These are phyloP conservation scores for Tapirus terrestris DNA, from an alignment of 2,113 vertebrate species.

Conservation along the genomic window DNA sequence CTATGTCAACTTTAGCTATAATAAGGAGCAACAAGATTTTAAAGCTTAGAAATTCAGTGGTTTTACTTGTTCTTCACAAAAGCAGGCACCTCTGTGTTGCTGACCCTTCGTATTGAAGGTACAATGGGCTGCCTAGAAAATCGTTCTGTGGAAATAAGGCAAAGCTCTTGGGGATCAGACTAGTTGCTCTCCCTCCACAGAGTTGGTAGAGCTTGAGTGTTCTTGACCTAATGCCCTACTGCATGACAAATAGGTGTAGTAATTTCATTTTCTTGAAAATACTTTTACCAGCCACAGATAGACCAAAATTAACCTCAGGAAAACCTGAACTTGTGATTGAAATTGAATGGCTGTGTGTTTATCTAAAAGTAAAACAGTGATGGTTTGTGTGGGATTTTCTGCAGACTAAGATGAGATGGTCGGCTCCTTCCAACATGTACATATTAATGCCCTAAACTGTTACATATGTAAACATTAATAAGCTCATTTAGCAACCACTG, in stretches of 20 bases:
- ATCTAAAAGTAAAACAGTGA: not conserved
- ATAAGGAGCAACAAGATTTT: not conserved
- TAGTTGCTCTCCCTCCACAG: not conserved
- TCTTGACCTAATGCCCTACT: conserved; percentile 49
- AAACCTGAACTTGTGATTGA: conserved; percentile 40
- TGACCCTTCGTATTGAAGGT: conserved; percentile 40
- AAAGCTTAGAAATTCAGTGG: not conserved
- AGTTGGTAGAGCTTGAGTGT: not conserved
- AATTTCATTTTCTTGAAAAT: conserved; percentile 73
- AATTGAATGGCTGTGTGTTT: not conserved
- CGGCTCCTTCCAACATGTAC: not conserved
- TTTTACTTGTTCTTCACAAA: conserved; percentile 48
- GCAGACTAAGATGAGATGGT: not conserved
- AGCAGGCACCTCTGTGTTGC: not conserved
- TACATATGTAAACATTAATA: conserved; percentile 76
- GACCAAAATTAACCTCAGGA: conserved; percentile 61
- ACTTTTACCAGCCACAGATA: conserved; percentile 15
- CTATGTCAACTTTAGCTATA: not conserved
- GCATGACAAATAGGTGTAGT: conserved; percentile 16
- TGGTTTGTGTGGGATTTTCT: not conserved
- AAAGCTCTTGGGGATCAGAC: not conserved
- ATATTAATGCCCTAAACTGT: conserved; percentile 25
- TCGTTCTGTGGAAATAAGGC: conserved; percentile 57
- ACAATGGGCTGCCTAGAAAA: conserved; percentile 28
- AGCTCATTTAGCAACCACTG: conserved; percentile 68